Evolutionary conservation across 2,888 invertebrate genomes (phyloP), one percentile per base, ranked within the genome.

Genomic region (Agelastica alni): DNA sequence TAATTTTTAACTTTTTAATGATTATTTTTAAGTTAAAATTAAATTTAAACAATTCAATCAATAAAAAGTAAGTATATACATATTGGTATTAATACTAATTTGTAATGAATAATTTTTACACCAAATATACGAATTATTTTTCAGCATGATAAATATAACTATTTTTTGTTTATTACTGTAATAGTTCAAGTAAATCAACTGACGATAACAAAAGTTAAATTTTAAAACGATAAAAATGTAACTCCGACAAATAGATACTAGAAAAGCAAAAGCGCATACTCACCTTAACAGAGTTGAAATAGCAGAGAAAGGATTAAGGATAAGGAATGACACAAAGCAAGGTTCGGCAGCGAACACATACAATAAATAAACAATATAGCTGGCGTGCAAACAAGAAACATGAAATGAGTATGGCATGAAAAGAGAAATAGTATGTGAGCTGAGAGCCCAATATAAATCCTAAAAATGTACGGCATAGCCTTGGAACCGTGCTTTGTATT

Each of bases 401-500:
- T 58, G 62, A 43, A 52, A 49, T 49, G 49, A 51, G 39, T 55
- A 59, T 61, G 61, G 54, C 10, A 44, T 56, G 56, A 43, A 51
- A 18, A 26, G 4, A 30, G 22, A 20, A n/a, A 41, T 45, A 36
- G 45, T 39, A 51, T 37, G 71, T 72, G 73, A 75, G 73, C 71
- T 67, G 75, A 75, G 75, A 75, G 76, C 78, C 78, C 78, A 78
- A 77, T 76, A 77, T 73, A 65, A 44, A 34, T 42, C 17, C 39
- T 32, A 14, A 28, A 48, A 18, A 34, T 26, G 12, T 41, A 52
- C 22, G 34, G 42, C 46, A 36, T 48, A 42, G 26, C 34, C 28
- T 53, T 68, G 75, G 78, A 78, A 78, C 78, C 78, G 73, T 78
- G 78, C 78, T 78, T 77, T 76, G 72, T 64, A 61, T 59, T 42